phyloP scores from a whole-genome alignment of 2,888 invertebrate genomes.

The Platycheirus albimanus region DNA sequence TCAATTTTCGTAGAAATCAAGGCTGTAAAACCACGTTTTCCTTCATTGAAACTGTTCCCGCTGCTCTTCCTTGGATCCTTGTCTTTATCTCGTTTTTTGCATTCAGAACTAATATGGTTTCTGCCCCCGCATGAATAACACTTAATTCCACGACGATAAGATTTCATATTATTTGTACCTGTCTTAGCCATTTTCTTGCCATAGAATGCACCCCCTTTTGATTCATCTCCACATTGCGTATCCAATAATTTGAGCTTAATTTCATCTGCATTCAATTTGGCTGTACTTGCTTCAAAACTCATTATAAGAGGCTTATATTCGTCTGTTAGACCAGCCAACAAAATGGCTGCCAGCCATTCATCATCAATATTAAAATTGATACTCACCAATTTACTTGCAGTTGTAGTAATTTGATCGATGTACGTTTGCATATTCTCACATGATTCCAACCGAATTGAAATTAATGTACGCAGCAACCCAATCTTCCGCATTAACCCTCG shows the following conservation, averaged over 20 bases:
- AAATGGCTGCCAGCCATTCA: conserved; percentile 19
- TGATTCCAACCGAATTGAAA: conserved; percentile 46
- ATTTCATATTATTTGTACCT: background rate
- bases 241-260: background rate
- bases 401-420: too few species aligned
- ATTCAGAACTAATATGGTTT: conserved; percentile 44
- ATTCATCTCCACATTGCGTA: background rate
- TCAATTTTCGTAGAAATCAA: background rate
- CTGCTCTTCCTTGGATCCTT: conserved; percentile 8
- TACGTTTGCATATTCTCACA: too few species aligned
- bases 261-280: background rate
- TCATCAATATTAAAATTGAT: too few species aligned
- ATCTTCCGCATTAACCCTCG: conserved; percentile 41
- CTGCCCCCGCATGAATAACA: conserved; percentile 45
- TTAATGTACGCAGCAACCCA: conserved; percentile 37
- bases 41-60: background rate
- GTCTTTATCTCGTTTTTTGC: conserved; percentile 13
- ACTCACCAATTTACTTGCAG: too few species aligned
- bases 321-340: conserved; percentile 6
- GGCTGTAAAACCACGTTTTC: background rate
- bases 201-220: background rate
- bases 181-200: too few species aligned
- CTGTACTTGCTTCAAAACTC: conserved; percentile 35
- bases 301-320: conserved; percentile 31
- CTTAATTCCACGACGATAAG: conserved; percentile 11